Evolutionary conservation across 2,113 vertebrate species (phyloP), one percentile per base, ranked within the genome.

Genomic region (Tupaia tana): DNA sequence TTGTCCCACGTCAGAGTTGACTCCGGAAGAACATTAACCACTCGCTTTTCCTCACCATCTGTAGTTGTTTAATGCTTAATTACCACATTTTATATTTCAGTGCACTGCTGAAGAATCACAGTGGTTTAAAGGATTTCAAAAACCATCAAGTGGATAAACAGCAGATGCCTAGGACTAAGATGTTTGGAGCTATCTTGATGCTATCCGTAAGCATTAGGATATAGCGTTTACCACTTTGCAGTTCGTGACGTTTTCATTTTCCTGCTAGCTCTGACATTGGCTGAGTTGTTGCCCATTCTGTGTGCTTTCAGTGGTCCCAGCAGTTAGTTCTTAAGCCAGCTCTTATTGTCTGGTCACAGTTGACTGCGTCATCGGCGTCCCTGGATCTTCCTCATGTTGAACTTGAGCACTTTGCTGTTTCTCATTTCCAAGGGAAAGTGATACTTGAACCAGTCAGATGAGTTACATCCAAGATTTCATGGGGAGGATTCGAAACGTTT

Each of bases 1-100:
- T 66, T 91, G 78, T 63, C 43, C 71, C 58, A 77, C 31, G n/a
- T 94, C 82, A 73, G 73, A 81, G 67, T 77, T 82, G 59, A 59
- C 89, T 90, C 91, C 9, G 1, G 67, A 70, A 71, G 25, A 86
- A 74, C 4, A 1, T 64, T 54, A 71, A 61, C 89, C 20, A 58
- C 31, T 29, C 22, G 27, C 66, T 64, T 77, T 89, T 88, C 18
- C 31, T 92, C 24, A 29, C n/a, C 61, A 29, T 43, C 24, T 69
- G 15, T 88, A 13, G 31, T 58, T 79, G 29, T 82, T 91, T 89
- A 78, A n/a, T 58, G 58, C 52, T 61, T 77, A 34, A 78, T 58
- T 73, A 29, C 59, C 73, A 80, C n/a, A 43, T 78, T 85, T 87
- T 74, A 31, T 79, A 16, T 67, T 80, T 89, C 27, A 58, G 67